These are phyloP conservation scores for Elgaria multicarinata DNA, from an alignment of 2,113 vertebrate species.

Conservation along the genomic window DNA sequence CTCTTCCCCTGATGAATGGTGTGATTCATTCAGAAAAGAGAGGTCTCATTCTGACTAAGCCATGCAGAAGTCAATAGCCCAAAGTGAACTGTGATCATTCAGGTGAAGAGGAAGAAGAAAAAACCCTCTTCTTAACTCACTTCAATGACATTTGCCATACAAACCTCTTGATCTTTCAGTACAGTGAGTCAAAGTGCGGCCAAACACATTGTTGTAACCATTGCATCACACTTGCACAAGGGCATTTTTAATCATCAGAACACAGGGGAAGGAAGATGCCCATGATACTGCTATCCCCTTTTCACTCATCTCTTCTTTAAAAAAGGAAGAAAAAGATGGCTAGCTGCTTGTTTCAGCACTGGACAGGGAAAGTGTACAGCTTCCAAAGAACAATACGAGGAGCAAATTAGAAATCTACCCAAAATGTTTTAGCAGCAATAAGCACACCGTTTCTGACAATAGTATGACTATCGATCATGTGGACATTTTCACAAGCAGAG, in stretches of 20 bases:
- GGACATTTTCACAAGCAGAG: not conserved
- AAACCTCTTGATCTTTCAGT: not conserved
- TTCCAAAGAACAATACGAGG: not conserved
- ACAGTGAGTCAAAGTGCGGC: not conserved
- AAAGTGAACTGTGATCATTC: not conserved
- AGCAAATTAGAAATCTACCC: not conserved
- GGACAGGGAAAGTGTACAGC: not conserved
- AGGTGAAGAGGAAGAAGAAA: not conserved
- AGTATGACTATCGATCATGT: not conserved
- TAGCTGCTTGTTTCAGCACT: not conserved
- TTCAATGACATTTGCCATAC: constrained; percentile 26
- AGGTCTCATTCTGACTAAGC: constrained; percentile 23
- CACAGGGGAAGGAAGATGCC: not conserved
- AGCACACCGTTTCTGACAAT: no score
- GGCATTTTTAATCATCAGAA: not conserved
- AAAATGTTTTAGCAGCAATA: not conserved
- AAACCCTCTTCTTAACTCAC: constrained; percentile 6
- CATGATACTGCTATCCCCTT: not conserved
- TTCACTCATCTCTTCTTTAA: no score
- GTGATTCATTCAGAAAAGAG: constrained; percentile 22
- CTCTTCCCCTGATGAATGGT: not conserved
- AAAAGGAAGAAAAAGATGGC: not conserved
- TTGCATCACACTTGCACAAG: not conserved
- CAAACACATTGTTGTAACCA: not conserved
- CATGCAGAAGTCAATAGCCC: not conserved